Conservation (phyloP, 2,113 vertebrate genomes). For the Mugil cephalus region DNA sequence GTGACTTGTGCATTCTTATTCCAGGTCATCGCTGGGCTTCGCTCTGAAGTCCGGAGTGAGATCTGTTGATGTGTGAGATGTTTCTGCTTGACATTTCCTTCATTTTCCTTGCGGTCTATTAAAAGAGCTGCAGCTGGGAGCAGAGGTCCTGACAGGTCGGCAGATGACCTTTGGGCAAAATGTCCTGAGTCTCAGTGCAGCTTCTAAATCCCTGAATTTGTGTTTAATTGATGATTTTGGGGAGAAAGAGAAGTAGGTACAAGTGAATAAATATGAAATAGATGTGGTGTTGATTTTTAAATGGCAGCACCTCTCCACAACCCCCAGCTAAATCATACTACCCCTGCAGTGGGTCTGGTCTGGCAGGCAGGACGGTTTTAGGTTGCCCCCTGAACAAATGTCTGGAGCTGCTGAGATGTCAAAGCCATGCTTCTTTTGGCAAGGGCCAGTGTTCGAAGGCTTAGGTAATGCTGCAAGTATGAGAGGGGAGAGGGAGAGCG, state of each 20-base stretch:
- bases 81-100: conserved; percentile 45
- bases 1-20: conserved; percentile 3
- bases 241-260: background rate
- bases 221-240: conserved; percentile 34
- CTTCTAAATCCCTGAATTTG: conserved; percentile 6
- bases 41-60: conserved; percentile 12
- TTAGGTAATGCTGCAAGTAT: conserved; percentile 68
- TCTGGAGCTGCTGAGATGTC: conserved; percentile 40
- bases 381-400: conserved; percentile 51
- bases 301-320: conserved; percentile 16
- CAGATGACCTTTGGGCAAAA: conserved; percentile 60
- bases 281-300: conserved; percentile 7
- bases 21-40: background rate
- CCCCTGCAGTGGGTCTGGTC: conserved; percentile 9
- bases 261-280: background rate
- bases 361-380: conserved; percentile 44
- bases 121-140: conserved; percentile 10
- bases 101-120: conserved; percentile 4
- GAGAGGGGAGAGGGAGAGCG: conserved; percentile 49
- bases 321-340: conserved; percentile 20
- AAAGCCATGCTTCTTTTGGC: conserved; percentile 64
- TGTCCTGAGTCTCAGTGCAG: conserved; percentile 1
- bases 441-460: background rate
- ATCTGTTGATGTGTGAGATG: background rate
- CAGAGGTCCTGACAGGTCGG: conserved; percentile 29